phyloP scores from a whole-genome alignment of 2,888 invertebrate species.

The Tholera decimalis region DNA sequence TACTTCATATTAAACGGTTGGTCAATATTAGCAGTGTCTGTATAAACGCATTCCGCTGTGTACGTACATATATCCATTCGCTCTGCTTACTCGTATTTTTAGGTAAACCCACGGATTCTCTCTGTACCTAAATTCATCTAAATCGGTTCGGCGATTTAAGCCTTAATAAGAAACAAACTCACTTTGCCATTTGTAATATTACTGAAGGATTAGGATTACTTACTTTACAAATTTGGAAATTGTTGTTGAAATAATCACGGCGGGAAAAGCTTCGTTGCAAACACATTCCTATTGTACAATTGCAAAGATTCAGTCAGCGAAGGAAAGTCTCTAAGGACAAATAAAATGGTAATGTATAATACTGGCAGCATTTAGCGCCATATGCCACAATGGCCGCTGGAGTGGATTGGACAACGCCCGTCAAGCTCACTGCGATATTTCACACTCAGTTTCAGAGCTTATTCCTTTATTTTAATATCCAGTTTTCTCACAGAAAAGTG shows the following conservation, averaged over 20 bases:
- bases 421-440: conserved; percentile 41
- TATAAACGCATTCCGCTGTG: too few relatives aligned
- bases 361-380: conserved; percentile 13
- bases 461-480: conserved; percentile 26
- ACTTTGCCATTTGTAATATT: too few relatives aligned
- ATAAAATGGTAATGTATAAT: conserved; percentile 24
- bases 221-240: too few relatives aligned
- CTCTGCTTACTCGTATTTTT: too few relatives aligned
- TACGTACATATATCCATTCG: too few relatives aligned
- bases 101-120: too few relatives aligned
- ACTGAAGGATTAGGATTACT: too few relatives aligned
- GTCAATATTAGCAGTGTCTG: too few relatives aligned
- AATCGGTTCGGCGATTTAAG: too few relatives aligned
- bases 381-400: conserved; percentile 8
- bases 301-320: neutral
- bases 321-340: conserved; percentile 7
- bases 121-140: too few relatives aligned
- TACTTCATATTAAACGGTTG: too few relatives aligned
- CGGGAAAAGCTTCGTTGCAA: neutral
- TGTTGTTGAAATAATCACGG: neutral
- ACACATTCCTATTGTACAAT: neutral
- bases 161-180: too few relatives aligned
- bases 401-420: conserved; percentile 44
- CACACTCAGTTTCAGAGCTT: conserved; percentile 23
- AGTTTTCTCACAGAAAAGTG: conserved; percentile 2